Evolutionary conservation across 2,888 invertebrate genomes (phyloP).

Genomic region (Ariolimax columbianus): DNA sequence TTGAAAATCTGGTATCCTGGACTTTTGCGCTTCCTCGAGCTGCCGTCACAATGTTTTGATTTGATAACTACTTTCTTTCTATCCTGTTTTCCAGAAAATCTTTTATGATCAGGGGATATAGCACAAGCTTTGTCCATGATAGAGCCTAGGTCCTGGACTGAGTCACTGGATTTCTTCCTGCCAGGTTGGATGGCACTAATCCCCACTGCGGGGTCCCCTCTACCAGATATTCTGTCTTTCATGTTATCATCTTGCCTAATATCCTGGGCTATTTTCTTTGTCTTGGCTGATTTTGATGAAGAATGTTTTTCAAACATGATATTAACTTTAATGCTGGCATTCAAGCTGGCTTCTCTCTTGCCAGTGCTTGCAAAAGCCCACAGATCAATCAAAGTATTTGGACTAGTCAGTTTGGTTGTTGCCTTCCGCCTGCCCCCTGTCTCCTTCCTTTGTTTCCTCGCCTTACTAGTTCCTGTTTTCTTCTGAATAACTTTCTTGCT

Average conservation of each 20-base stretch:
- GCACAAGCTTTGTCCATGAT: neutral
- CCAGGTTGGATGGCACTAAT: neutral
- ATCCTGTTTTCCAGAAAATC: neutral
- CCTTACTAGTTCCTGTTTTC: neutral
- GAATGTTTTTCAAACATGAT: conserved; percentile 66
- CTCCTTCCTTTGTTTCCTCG: neutral
- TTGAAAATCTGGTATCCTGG: conserved; percentile 42
- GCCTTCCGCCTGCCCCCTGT: conserved; percentile 41
- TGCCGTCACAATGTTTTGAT: neutral
- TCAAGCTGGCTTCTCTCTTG: conserved; percentile 71
- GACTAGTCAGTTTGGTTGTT: conserved; percentile 31
- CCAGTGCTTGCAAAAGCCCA: conserved; percentile 56
- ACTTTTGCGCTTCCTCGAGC: conserved; percentile 37
- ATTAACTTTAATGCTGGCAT: conserved; percentile 69
- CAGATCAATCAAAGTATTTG: conserved; percentile 47
- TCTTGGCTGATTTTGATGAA: conserved; percentile 40
- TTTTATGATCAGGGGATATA: neutral
- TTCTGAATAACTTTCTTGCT: neutral
- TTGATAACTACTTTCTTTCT: neutral
- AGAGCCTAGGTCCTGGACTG: neutral
- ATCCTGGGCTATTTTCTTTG: conserved; percentile 45
- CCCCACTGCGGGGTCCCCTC: neutral
- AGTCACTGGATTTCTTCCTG: neutral
- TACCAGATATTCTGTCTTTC: neutral
- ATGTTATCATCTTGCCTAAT: neutral